Percentiles rank a stretch among this genome's conserved stretches.
Evolutionary conservation across 2,888 invertebrate species (phyloP).

Genomic region (Bedellia somnulentella): DNA sequence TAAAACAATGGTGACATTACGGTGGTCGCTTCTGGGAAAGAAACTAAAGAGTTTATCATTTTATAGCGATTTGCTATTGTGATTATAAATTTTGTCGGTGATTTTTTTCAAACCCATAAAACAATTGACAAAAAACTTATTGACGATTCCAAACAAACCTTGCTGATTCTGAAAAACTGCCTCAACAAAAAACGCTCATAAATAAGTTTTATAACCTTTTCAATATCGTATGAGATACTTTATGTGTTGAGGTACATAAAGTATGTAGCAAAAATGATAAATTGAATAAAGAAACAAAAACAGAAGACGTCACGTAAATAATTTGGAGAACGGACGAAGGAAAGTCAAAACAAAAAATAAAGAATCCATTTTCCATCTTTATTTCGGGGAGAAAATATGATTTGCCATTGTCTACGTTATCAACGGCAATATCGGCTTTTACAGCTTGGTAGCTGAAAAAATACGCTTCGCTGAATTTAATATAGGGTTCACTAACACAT

Average conservation of each 20-base stretch:
- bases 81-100: no score
- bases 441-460: constrained; percentile 25
- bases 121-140: no score
- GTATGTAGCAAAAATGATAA: no score
- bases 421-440: constrained; percentile 20
- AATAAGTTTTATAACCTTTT: no score
- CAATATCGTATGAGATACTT: no score
- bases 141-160: no score
- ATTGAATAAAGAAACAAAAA: no score
- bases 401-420: constrained; percentile 35
- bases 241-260: no score
- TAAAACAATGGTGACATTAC: constrained; percentile 49
- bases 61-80: constrained; percentile 1
- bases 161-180: no score
- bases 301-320: constrained; percentile 25
- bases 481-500: constrained; percentile 37
- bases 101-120: no score
- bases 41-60: background rate
- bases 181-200: no score
- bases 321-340: constrained; percentile 19
- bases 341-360: constrained; percentile 24
- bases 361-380: constrained; percentile 26
- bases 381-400: constrained; percentile 32
- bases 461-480: constrained; percentile 46
- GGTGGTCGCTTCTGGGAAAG: constrained; percentile 56